phyloP scores from a whole-genome alignment of 2,888 invertebrate species.

The Aphidius colemani region DNA sequence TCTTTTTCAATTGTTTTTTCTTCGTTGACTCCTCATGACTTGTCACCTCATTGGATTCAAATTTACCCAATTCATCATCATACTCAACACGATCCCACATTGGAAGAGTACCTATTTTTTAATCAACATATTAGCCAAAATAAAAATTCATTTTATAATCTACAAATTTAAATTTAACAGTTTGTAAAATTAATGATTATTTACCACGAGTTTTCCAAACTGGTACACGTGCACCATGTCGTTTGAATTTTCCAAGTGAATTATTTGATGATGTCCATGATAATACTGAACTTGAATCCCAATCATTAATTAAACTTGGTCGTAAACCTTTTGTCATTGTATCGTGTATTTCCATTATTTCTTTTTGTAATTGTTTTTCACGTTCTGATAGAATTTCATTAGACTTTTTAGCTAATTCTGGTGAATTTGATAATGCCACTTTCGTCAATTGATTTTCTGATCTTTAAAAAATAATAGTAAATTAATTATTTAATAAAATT shows the following conservation, averaged over 20 bases:
- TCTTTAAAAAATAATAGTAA: conserved; percentile 30
- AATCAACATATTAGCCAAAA: background rate
- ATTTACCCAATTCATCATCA: conserved; percentile 40
- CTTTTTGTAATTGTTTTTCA: conserved; percentile 45
- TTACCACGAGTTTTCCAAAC: conserved; percentile 43
- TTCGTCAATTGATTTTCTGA: conserved; percentile 42
- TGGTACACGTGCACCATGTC: conserved; percentile 38
- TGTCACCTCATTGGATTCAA: conserved; percentile 46
- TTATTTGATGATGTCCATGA: conserved; percentile 47
- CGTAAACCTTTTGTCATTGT: conserved; percentile 46
- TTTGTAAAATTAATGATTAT: background rate
- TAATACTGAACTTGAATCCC: conserved; percentile 48
- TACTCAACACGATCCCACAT: conserved; percentile 44
- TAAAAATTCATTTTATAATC: conserved; percentile 10
- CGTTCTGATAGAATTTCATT: conserved; percentile 45
- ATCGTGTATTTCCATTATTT: conserved; percentile 50
- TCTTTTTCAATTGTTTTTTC: conserved; percentile 34
- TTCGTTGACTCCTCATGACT: conserved; percentile 46
- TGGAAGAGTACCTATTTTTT: conserved; percentile 39
- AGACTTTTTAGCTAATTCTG: conserved; percentile 24
- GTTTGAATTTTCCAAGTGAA: conserved; percentile 41
- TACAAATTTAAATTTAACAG: conserved; percentile 1
- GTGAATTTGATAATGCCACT: too few relatives aligned
- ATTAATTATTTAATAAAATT: too few relatives aligned
- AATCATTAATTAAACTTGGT: conserved; percentile 41